These are phyloP conservation scores for Pterois miles DNA, from an alignment of 2,797 vertebrate species.

Conservation along the genomic window DNA sequence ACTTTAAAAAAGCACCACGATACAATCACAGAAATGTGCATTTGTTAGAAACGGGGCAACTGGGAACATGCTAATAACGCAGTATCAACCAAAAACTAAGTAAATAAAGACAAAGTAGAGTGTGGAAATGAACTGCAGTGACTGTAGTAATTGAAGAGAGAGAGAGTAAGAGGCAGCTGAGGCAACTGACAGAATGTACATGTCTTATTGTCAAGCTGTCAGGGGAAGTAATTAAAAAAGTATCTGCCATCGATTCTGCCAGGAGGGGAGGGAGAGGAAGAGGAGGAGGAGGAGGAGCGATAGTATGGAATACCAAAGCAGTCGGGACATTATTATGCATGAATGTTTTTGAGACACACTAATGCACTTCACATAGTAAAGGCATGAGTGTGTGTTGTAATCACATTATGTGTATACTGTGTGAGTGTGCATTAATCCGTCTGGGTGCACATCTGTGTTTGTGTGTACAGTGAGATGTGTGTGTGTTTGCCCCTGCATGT, in stretches of 20 bases:
- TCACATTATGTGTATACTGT: neutral
- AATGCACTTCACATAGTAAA: neutral
- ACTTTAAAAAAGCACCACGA: neutral
- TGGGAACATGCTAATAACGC: neutral
- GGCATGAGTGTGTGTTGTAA: neutral
- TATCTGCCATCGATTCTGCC: slow-evolving; percentile 35
- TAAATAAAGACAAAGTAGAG: neutral
- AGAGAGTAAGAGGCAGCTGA: slow-evolving; percentile 3
- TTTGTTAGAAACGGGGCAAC: neutral
- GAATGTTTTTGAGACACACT: neutral
- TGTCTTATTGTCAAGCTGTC: slow-evolving; percentile 45
- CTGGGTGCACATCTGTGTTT: too few relatives aligned
- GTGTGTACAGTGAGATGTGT: neutral
- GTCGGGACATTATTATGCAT: neutral
- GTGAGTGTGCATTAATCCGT: neutral
- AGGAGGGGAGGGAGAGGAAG: neutral
- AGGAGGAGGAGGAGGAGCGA: neutral
- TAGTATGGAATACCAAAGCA: neutral
- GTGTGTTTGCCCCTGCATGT: neutral
- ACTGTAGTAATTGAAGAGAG: slow-evolving; percentile 16
- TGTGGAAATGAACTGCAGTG: slow-evolving; percentile 16
- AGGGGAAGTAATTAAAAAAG: slow-evolving; percentile 56
- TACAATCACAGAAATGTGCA: neutral
- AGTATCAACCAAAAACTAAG: neutral
- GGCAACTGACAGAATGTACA: slow-evolving; percentile 33